Evolutionary conservation across 2,888 invertebrate species (phyloP).

Genomic region (Dolomedes plantarius): DNA sequence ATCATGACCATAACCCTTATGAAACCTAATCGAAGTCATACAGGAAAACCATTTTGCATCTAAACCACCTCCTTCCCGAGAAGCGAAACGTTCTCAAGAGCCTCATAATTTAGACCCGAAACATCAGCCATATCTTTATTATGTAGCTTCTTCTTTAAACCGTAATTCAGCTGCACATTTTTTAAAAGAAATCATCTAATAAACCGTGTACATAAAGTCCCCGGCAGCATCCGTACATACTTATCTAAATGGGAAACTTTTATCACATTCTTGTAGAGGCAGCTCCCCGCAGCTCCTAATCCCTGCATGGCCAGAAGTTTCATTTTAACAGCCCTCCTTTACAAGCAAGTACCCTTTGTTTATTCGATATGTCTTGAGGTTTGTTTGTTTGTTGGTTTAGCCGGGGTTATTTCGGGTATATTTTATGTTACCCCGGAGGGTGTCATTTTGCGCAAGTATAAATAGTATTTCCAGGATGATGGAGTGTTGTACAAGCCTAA

Average conservation of each 20-base stretch:
- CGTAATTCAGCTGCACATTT: conserved; percentile 18
- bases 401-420: conserved; percentile 24
- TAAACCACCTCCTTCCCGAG: not conserved
- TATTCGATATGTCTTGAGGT: conserved; percentile 67
- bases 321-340: conserved; percentile 54
- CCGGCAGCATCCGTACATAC: conserved; percentile 58
- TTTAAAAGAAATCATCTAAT: conserved; percentile 58
- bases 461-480: conserved; percentile 30
- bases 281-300: conserved; percentile 19
- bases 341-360: conserved; percentile 56
- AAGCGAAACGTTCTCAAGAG: not conserved
- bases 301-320: conserved; percentile 42
- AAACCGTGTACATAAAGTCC: conserved; percentile 61
- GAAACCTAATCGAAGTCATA: not conserved
- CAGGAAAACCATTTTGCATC: not conserved
- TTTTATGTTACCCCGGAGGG: conserved; percentile 57
- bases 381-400: conserved; percentile 39
- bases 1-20: no score
- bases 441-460: conserved; percentile 43
- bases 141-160: conserved; percentile 27
- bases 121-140: conserved; percentile 46
- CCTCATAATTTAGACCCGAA: conserved; percentile 1
- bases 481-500: conserved; percentile 7
- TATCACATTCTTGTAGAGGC: conserved; percentile 48
- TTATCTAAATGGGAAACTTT: conserved; percentile 67